Evolutionary conservation across 2,797 vertebrate genomes (phyloP).

Genomic region (Betta splendens): DNA sequence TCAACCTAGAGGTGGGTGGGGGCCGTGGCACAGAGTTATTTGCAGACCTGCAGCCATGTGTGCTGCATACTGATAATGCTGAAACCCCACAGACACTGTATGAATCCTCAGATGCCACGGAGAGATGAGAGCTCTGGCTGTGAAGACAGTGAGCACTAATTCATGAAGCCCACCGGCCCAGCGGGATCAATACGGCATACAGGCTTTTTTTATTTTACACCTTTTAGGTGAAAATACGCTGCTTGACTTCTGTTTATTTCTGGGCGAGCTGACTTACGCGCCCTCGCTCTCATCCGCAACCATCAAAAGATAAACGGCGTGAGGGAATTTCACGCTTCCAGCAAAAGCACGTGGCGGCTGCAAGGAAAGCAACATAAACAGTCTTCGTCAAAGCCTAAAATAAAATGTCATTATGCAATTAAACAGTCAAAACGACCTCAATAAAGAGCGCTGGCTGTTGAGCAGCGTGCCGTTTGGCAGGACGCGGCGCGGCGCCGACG

Average conservation of each 20-base stretch:
- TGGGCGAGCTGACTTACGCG: slow-evolving; percentile 24
- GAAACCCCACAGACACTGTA: slow-evolving; percentile 51
- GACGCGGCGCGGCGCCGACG: background rate
- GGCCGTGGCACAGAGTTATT: slow-evolving; percentile 57
- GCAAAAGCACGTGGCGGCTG: slow-evolving; percentile 35
- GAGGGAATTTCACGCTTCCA: slow-evolving; percentile 22
- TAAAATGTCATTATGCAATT: slow-evolving; percentile 39
- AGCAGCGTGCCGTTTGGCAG: slow-evolving; percentile 12
- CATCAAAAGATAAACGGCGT: slow-evolving; percentile 32
- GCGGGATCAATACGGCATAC: slow-evolving; percentile 45
- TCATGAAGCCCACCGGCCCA: slow-evolving; percentile 45
- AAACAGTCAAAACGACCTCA: slow-evolving; percentile 37
- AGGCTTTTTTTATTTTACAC: slow-evolving; percentile 22
- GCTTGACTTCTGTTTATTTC: slow-evolving; percentile 53
- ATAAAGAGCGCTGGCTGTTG: slow-evolving; percentile 15
- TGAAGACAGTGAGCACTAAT: slow-evolving; percentile 53
- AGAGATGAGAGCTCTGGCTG: slow-evolving; percentile 60
- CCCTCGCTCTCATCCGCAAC: slow-evolving; percentile 15
- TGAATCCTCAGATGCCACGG: slow-evolving; percentile 55
- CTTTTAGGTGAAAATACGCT: slow-evolving; percentile 47
- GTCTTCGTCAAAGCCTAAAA: slow-evolving; percentile 1
- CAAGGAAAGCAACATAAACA: background rate
- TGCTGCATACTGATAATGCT: slow-evolving; percentile 69
- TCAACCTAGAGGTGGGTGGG: slow-evolving; percentile 59
- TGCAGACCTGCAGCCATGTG: slow-evolving; percentile 64